These are phyloP conservation scores for Schmidtea mediterranea DNA, from an alignment of 1,140 invertebrate species.

Conservation along the genomic window DNA sequence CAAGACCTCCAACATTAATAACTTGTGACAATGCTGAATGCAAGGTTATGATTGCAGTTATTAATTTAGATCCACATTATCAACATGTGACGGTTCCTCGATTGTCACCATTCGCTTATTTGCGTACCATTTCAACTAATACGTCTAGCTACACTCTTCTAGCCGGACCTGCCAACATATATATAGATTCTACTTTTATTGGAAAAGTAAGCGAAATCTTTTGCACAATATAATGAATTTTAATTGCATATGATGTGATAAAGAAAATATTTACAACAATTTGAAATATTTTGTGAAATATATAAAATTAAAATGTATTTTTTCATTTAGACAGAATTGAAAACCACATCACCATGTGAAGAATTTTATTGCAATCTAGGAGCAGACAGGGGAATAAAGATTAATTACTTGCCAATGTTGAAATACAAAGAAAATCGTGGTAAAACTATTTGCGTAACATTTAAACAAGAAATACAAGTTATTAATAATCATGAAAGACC, in stretches of 20 bases:
- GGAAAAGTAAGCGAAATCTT: slow-evolving; percentile 16
- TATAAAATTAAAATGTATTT: too few relatives aligned
- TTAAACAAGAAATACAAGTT: slow-evolving; percentile 20
- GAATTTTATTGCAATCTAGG: slow-evolving; percentile 25
- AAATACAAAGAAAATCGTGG: slow-evolving; percentile 14
- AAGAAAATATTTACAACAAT: too few relatives aligned
- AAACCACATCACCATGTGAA: slow-evolving; percentile 20
- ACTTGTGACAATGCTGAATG: neutral
- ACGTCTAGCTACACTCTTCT: slow-evolving; percentile 19
- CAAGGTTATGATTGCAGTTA: slow-evolving; percentile 16
- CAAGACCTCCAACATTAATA: neutral
- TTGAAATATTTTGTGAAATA: too few relatives aligned
- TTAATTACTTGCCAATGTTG: slow-evolving; percentile 24
- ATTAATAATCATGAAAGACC: slow-evolving; percentile 19
- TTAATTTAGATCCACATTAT: slow-evolving; percentile 20
- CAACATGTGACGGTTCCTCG: slow-evolving; percentile 22
- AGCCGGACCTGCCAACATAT: slow-evolving; percentile 22
- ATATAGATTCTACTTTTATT: slow-evolving; percentile 27
- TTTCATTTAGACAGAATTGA: slow-evolving; percentile 16
- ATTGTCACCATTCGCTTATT: slow-evolving; percentile 18
- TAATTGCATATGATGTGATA: too few relatives aligned
- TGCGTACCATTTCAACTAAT: slow-evolving; percentile 22
- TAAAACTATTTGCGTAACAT: slow-evolving; percentile 12
- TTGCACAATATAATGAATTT: neutral
- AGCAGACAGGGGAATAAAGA: slow-evolving; percentile 23